Evolutionary conservation across 2,797 vertebrate species (phyloP).

Genomic region (Cossypha polioptera): DNA sequence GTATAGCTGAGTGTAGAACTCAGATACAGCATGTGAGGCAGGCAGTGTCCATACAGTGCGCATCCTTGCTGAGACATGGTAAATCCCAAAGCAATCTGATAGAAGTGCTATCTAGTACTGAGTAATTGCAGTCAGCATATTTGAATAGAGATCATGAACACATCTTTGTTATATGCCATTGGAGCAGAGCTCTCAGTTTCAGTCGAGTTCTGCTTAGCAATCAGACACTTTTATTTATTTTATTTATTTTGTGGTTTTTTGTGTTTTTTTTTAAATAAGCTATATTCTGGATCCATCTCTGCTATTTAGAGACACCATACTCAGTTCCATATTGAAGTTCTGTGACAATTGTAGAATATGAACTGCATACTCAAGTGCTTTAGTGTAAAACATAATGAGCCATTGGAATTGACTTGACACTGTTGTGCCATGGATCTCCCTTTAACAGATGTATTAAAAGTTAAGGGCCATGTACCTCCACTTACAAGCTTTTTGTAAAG

Average conservation of each 20-base stretch:
- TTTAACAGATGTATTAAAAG: slow-evolving; percentile 8
- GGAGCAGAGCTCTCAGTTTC: not conserved
- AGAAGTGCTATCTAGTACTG: not conserved
- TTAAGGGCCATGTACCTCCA: slow-evolving; percentile 10
- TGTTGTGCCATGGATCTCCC: not conserved
- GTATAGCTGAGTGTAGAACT: not conserved
- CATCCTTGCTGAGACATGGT: not conserved
- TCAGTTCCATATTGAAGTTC: not conserved
- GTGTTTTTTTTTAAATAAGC: not conserved
- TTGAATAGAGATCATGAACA: not conserved
- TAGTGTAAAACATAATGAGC: not conserved
- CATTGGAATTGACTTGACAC: not conserved
- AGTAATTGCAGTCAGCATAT: not conserved
- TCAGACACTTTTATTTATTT: slow-evolving; percentile 33
- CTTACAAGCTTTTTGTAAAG: not conserved
- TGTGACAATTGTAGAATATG: not conserved
- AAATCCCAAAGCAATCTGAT: slow-evolving; percentile 46
- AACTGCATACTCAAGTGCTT: not conserved
- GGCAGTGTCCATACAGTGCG: not conserved
- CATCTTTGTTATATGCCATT: not conserved
- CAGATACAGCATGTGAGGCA: not conserved
- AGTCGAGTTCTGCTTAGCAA: not conserved
- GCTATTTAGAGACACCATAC: not conserved
- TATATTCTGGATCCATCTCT: not conserved
- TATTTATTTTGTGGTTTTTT: slow-evolving; percentile 9